Evolutionary conservation across 2,113 vertebrate species (phyloP).

Genomic region (Aplodontia rufa): DNA sequence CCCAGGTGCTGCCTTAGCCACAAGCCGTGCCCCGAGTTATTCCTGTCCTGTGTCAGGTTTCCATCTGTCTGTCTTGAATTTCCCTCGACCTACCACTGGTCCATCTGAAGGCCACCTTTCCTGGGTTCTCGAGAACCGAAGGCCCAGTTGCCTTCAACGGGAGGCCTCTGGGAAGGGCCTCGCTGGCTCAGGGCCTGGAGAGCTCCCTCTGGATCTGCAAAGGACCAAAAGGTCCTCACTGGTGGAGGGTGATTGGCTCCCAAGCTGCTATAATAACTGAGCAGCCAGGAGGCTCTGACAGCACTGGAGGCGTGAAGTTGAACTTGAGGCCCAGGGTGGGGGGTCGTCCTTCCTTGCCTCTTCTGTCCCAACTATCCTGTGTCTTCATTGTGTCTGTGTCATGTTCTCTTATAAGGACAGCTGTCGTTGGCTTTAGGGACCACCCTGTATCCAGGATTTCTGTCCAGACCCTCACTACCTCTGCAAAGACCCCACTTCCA

Average conservation of each 20-base stretch:
- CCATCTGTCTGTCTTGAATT: slow-evolving; percentile 19
- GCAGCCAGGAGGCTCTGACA: neutral
- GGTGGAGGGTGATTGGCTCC: neutral
- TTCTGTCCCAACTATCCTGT: neutral
- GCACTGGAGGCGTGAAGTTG: neutral
- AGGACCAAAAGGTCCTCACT: neutral
- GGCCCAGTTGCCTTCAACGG: neutral
- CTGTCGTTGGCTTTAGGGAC: neutral
- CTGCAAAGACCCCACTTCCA: neutral
- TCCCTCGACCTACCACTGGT: neutral
- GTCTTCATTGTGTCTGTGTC: neutral
- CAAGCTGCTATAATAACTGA: neutral
- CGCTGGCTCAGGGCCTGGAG: neutral
- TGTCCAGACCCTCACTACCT: neutral
- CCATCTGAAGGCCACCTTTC: neutral
- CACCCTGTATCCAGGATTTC: neutral
- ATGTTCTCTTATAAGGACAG: neutral
- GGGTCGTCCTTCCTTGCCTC: neutral
- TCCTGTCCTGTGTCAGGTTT: neutral
- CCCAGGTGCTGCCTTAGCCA: neutral
- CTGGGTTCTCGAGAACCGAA: neutral
- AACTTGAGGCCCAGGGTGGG: neutral
- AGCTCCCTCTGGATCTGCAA: neutral
- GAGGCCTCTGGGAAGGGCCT: neutral
- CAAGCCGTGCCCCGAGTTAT: neutral